phyloP scores from a whole-genome alignment of 2,888 invertebrate species.

The Andrena camellia region DNA sequence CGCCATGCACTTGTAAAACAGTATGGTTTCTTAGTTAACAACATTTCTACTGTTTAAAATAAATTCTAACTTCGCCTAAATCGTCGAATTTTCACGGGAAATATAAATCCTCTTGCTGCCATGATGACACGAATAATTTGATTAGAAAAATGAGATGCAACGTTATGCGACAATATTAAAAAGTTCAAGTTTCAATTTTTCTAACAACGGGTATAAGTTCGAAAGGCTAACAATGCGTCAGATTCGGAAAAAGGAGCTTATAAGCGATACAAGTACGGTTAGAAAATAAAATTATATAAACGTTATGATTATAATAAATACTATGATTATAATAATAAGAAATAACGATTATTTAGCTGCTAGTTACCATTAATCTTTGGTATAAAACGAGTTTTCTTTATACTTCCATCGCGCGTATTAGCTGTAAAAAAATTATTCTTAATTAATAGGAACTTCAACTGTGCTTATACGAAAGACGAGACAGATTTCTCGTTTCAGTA shows the following conservation, averaged over 20 bases:
- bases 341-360: conserved; percentile 19
- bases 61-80: conserved; percentile 21
- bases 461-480: conserved; percentile 5
- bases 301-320: conserved; percentile 32
- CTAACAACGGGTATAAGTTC: not conserved
- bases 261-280: conserved; percentile 2
- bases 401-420: not conserved
- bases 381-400: conserved; percentile 31
- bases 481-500: not conserved
- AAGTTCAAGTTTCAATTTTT: not conserved
- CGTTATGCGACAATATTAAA: conserved; percentile 1
- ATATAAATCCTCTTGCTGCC: not conserved
- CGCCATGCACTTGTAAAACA: conserved; percentile 35
- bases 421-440: not conserved
- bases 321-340: conserved; percentile 27
- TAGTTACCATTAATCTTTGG: conserved; percentile 32
- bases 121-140: not conserved
- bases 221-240: not conserved
- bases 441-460: conserved; percentile 14
- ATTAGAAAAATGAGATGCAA: conserved; percentile 6
- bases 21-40: conserved; percentile 18
- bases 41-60: conserved; percentile 20
- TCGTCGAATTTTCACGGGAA: not conserved
- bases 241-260: conserved; percentile 9
- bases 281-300: conserved; percentile 57